Conservation (phyloP, 1,140 invertebrate genomes). For the Amyelois transitella region DNA sequence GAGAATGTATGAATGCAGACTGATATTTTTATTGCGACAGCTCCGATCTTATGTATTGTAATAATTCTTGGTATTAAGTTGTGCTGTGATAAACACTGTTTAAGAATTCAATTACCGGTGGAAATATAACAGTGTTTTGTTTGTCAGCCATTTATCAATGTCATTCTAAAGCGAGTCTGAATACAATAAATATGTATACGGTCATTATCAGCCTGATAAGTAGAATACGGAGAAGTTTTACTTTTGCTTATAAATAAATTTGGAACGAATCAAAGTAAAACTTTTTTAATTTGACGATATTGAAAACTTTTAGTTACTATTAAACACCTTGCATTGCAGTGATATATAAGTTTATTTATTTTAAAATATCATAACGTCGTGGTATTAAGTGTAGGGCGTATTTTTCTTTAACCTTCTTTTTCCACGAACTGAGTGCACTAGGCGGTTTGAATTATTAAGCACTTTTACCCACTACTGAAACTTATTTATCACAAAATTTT, state of each 20-base stretch:
- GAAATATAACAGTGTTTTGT: background rate
- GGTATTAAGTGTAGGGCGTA: constrained; percentile 30
- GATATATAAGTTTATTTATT: too few species aligned
- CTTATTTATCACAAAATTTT: background rate
- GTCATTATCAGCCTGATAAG: background rate
- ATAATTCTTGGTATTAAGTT: background rate
- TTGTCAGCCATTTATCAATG: background rate
- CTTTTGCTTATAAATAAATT: background rate
- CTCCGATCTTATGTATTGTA: constrained; percentile 2
- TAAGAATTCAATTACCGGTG: background rate
- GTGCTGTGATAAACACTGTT: background rate
- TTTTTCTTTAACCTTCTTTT: constrained; percentile 47
- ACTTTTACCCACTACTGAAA: background rate
- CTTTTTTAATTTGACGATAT: too few species aligned
- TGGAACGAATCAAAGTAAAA: constrained; percentile 16
- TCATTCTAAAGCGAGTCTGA: background rate
- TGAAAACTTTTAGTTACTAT: too few species aligned
- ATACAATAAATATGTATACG: background rate
- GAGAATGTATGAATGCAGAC: constrained; percentile 11
- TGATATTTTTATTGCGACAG: constrained; percentile 15
- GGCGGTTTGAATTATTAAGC: constrained; percentile 51
- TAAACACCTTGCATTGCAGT: too few species aligned
- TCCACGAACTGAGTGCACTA: constrained; percentile 35
- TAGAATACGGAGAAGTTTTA: background rate
- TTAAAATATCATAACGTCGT: background rate